These are phyloP conservation scores for Crotalus adamanteus DNA, from an alignment of 2,797 vertebrate genomes.

Conservation along the genomic window DNA sequence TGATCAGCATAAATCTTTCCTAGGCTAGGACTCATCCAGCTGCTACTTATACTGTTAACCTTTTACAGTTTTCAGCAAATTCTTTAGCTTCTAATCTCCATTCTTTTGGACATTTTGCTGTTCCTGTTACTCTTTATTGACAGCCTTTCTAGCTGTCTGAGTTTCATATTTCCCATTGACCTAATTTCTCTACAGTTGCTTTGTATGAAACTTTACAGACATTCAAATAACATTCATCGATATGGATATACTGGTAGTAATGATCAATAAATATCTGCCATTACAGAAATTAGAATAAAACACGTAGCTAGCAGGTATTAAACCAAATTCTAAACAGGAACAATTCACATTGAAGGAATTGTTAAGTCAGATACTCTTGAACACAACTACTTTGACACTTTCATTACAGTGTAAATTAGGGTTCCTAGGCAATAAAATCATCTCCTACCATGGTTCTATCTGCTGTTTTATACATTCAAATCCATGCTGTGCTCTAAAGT, in stretches of 20 bases:
- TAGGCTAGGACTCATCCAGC: background rate
- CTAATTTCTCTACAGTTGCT: background rate
- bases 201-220: background rate
- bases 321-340: background rate
- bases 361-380: background rate
- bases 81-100: background rate
- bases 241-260: background rate
- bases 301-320: background rate
- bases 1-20: background rate
- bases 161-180: background rate
- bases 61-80: background rate
- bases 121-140: background rate
- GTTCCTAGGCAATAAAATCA: background rate
- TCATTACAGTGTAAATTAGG: background rate
- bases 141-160: background rate
- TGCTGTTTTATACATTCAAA: background rate
- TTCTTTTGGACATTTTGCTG: background rate
- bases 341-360: background rate
- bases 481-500: conserved; percentile 11
- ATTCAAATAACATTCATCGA: background rate
- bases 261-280: background rate
- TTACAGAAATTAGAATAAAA: background rate
- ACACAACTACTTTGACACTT: background rate
- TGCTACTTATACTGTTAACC: background rate
- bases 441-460: background rate